Evolutionary conservation across 2,888 invertebrate genomes (phyloP).

Genomic region (Monoplex corrugatus): DNA sequence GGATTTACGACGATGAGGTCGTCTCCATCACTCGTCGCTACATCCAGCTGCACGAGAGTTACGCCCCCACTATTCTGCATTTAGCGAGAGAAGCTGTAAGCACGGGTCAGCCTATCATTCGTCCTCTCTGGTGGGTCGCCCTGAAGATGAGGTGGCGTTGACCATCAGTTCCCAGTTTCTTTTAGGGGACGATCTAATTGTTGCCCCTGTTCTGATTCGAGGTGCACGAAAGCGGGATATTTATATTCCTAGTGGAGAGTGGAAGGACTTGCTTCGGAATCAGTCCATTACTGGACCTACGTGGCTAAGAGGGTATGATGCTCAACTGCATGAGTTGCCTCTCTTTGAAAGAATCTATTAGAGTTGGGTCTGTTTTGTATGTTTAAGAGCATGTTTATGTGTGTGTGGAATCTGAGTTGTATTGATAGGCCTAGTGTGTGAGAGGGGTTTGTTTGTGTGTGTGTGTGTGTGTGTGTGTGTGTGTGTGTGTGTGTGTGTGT

Average conservation of each 20-base stretch:
- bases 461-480: not conserved
- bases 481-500: too few species aligned
- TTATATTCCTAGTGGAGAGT: slow-evolving; percentile 71
- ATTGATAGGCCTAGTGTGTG: not conserved
- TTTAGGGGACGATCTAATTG: slow-evolving; percentile 76
- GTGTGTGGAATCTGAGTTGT: not conserved
- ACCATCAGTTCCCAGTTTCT: slow-evolving; percentile 88
- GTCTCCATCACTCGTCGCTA: slow-evolving; percentile 65
- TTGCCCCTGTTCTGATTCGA: slow-evolving; percentile 79
- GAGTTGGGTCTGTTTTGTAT: not conserved
- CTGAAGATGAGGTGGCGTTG: slow-evolving; percentile 89
- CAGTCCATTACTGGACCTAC: slow-evolving; percentile 58
- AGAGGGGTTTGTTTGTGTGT: not conserved
- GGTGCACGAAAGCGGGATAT: slow-evolving; percentile 72
- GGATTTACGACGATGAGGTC: slow-evolving; percentile 80
- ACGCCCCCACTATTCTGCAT: slow-evolving; percentile 65
- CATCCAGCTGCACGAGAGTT: slow-evolving; percentile 67
- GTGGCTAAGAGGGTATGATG: slow-evolving; percentile 64
- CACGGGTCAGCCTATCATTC: slow-evolving; percentile 89
- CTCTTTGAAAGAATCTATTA: slow-evolving; percentile 66
- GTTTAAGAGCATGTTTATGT: not conserved
- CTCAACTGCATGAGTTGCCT: slow-evolving; percentile 67
- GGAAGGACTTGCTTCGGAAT: slow-evolving; percentile 63
- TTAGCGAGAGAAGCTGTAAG: slow-evolving; percentile 68
- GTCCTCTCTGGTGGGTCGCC: slow-evolving; percentile 95